A percentile compares a stretch with the other conserved stretches of the same genome.
phyloP scores from a whole-genome alignment of 2,797 vertebrate genomes.

The Acanthiza pusilla region DNA sequence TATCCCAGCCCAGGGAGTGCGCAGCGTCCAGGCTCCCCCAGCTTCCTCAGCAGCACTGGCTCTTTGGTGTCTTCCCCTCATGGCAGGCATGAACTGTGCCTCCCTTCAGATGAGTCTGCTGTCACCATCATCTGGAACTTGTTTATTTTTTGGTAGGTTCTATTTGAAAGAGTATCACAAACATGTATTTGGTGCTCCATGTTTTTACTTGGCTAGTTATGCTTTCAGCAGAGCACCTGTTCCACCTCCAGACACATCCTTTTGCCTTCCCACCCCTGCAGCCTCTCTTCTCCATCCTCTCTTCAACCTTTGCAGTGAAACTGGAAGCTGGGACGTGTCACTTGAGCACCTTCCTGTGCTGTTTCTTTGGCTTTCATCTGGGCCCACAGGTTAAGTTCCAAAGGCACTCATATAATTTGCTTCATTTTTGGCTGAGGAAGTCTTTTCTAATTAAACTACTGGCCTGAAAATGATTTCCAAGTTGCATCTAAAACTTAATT shows the following conservation, averaged over 20 bases:
- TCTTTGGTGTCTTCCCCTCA: neutral
- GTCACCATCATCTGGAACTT: rapidly evolving
- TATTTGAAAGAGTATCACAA: neutral
- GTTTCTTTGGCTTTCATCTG: neutral
- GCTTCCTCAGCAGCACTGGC: neutral
- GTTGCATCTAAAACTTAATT: neutral
- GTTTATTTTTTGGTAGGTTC: neutral
- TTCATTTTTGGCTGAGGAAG: neutral
- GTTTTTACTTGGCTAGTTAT: neutral
- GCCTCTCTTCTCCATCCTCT: neutral
- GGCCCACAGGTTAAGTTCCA: neutral
- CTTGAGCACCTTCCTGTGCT: neutral
- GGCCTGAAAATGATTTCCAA: neutral
- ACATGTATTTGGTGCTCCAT: rapidly evolving
- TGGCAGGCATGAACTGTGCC: neutral
- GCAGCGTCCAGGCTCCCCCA: rapidly evolving
- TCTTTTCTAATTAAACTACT: neutral
- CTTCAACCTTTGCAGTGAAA: neutral
- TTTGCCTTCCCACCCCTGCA: neutral
- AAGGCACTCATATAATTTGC: rapidly evolving
- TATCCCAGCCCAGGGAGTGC: neutral
- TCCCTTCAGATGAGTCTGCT: neutral
- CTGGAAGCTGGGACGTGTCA: neutral
- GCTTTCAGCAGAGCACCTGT: neutral
- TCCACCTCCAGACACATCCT: neutral